These are phyloP conservation scores for Lepidothrix coronata DNA, from an alignment of 2,113 vertebrate genomes.

Conservation along the genomic window DNA sequence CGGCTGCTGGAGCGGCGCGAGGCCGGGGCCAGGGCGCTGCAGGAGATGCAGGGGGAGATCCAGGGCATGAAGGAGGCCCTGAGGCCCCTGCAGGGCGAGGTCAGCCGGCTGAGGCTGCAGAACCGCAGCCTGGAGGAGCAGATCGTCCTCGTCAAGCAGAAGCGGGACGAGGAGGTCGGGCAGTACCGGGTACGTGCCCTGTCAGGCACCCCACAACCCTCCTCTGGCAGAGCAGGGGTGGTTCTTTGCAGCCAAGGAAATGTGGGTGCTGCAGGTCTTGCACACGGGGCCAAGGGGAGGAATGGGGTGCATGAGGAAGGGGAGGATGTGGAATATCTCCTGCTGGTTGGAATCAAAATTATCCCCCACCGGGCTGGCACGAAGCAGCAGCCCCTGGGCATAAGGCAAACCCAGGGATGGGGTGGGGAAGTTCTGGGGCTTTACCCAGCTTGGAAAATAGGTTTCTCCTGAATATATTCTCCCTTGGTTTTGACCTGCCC, in stretches of 20 bases:
- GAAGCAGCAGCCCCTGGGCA: accelerated
- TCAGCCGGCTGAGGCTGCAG: constrained; percentile 78
- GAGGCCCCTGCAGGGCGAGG: constrained; percentile 82
- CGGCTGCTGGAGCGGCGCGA: constrained; percentile 85
- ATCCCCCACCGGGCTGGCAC: accelerated
- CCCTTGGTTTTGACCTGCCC: neutral
- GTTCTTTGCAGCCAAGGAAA: accelerated
- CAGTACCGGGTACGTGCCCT: constrained; percentile 81
- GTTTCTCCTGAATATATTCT: neutral
- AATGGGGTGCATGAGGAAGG: neutral
- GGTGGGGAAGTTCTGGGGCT: neutral
- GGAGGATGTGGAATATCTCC: neutral
- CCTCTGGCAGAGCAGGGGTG: accelerated
- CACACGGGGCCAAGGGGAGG: neutral
- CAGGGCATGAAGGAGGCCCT: constrained; percentile 81
- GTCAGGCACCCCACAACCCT: accelerated
- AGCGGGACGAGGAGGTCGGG: constrained; percentile 81
- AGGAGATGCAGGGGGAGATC: constrained; percentile 80
- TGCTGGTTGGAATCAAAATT: neutral
- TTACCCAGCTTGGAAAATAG: neutral
- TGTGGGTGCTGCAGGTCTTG: neutral
- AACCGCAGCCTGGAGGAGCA: constrained; percentile 86
- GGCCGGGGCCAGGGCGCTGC: constrained; percentile 73
- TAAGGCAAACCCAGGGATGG: neutral
- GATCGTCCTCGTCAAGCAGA: constrained; percentile 77